Percentiles rank a stretch among this genome's conserved stretches.
phyloP scores from a whole-genome alignment of 2,888 invertebrate species.

The Agonopterix arenella region DNA sequence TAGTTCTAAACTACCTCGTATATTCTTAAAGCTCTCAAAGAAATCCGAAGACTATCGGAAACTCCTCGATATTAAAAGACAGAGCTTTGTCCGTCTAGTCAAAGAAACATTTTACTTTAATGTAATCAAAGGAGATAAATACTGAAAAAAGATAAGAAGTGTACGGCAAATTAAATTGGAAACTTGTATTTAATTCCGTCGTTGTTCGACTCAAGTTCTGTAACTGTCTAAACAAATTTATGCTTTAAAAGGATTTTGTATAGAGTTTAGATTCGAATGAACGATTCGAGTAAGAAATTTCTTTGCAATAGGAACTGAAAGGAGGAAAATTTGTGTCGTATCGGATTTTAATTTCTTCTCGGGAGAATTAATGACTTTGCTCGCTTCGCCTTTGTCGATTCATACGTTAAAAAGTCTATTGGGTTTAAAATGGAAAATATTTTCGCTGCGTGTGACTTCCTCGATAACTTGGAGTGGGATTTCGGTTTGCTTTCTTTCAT shows the following conservation, averaged over 20 bases:
- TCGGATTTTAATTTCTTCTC: slow-evolving; percentile 73
- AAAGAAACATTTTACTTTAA: slow-evolving; percentile 48
- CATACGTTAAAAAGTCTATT: slow-evolving; percentile 52
- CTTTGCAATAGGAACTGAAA: slow-evolving; percentile 25
- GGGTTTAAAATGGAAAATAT: slow-evolving; percentile 34
- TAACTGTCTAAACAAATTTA: not conserved
- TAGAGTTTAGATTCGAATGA: slow-evolving; percentile 16
- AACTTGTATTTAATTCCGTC: slow-evolving; percentile 37
- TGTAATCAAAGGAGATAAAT: slow-evolving; percentile 70
- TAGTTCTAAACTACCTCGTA: no score
- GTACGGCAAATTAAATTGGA: slow-evolving; percentile 72
- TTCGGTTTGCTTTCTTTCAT: not conserved
- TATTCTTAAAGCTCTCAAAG: no score
- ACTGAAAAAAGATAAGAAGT: slow-evolving; percentile 59
- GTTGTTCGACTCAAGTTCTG: slow-evolving; percentile 19
- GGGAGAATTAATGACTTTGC: slow-evolving; percentile 69
- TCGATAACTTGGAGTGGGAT: slow-evolving; percentile 1
- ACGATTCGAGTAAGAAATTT: not conserved
- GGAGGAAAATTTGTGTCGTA: slow-evolving; percentile 69
- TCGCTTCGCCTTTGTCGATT: slow-evolving; percentile 40
- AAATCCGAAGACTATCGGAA: no score
- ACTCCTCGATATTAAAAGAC: no score
- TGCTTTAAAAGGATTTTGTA: not conserved
- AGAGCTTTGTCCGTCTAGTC: no score
- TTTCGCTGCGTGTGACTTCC: slow-evolving; percentile 8